Percentiles rank a stretch among this genome's conserved stretches.
phyloP scores from a whole-genome alignment of 2,113 vertebrate genomes.

The Neoarius graeffei region DNA sequence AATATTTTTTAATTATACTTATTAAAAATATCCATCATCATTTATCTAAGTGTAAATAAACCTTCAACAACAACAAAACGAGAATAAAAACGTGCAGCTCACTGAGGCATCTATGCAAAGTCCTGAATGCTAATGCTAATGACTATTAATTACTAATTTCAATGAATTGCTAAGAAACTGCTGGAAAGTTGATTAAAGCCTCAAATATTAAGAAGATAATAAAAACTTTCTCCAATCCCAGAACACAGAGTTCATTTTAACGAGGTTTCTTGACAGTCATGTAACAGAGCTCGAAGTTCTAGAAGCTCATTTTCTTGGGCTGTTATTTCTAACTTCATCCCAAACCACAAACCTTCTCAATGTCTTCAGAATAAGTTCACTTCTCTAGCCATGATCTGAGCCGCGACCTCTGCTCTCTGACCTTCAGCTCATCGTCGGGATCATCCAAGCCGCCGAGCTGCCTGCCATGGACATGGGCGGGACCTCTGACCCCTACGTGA shows the following conservation, averaged over 20 bases:
- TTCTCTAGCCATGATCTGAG: neutral
- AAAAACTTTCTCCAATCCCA: neutral
- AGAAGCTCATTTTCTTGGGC: too few relatives aligned
- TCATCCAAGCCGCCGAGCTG: constrained; percentile 86
- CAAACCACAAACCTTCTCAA: neutral
- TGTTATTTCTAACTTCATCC: neutral
- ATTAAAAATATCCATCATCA: too few relatives aligned
- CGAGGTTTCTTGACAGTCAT: neutral
- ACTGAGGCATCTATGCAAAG: neutral
- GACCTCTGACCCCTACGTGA: constrained; percentile 88
- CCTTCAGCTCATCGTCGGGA: constrained; percentile 77
- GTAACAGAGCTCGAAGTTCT: neutral
- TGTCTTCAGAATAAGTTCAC: neutral
- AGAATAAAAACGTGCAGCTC: neutral
- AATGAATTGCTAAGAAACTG: neutral
- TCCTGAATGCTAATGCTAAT: neutral
- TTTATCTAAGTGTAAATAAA: too few relatives aligned
- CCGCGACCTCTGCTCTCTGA: constrained; percentile 17
- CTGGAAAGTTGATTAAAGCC: neutral
- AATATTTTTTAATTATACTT: too few relatives aligned
- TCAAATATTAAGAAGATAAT: neutral
- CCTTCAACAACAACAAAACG: too few relatives aligned
- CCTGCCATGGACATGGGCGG: constrained; percentile 90
- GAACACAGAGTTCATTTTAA: neutral
- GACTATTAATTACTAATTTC: neutral